phyloP scores from a whole-genome alignment of 2,797 vertebrate species.

The Pelobates cultripes region DNA sequence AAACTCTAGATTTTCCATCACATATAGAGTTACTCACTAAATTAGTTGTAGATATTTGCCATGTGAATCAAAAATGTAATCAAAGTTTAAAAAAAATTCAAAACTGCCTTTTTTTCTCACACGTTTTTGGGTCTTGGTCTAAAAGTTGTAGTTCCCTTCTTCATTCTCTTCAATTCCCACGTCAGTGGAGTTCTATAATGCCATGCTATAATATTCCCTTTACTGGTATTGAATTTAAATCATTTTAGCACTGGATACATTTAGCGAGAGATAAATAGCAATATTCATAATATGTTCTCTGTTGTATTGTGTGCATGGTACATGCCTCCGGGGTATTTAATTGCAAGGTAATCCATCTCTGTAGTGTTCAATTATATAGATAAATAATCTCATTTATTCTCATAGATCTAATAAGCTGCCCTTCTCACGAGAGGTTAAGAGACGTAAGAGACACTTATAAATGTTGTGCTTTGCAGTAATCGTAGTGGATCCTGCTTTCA shows the following conservation, averaged over 20 bases:
- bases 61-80: no score
- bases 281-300: slow-evolving; percentile 22
- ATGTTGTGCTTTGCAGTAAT: slow-evolving; percentile 21
- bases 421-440: slow-evolving; percentile 58
- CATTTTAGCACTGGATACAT: background rate
- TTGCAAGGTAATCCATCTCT: slow-evolving; percentile 72
- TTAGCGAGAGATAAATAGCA: background rate
- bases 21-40: no score
- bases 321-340: slow-evolving; percentile 63
- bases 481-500: slow-evolving; percentile 47
- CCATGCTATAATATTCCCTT: slow-evolving; percentile 1
- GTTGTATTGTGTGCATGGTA: slow-evolving; percentile 6
- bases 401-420: slow-evolving; percentile 65
- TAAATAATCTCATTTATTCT: slow-evolving; percentile 71
- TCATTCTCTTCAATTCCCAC: no score
- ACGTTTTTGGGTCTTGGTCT: no score
- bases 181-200: no score
- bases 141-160: no score
- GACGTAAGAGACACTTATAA: slow-evolving; percentile 55
- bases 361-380: slow-evolving; percentile 73
- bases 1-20: no score
- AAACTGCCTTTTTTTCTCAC: no score
- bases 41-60: no score
- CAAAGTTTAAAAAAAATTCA: no score
- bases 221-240: background rate